phyloP scores from a whole-genome alignment of 1,140 invertebrate genomes.

The Drosophila nigromelanica region DNA sequence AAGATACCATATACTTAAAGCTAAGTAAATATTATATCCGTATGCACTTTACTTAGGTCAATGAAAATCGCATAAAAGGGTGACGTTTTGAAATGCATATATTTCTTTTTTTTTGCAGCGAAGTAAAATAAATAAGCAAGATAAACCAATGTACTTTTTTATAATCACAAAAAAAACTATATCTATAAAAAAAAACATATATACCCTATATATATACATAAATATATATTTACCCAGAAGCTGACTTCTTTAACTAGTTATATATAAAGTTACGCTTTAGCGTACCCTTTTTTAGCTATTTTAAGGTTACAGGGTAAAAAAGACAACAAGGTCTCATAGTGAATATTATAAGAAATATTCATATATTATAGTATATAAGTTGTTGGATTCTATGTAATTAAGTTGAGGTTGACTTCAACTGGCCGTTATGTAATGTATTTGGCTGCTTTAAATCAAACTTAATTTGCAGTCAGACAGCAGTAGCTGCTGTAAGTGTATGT shows the following conservation, averaged over 20 bases:
- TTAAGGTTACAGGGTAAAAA: no score
- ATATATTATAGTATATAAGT: not conserved
- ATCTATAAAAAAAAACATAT: no score
- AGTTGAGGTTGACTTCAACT: conserved; percentile 1
- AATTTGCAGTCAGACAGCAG: conserved; percentile 30
- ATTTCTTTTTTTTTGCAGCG: no score
- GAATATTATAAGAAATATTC: not conserved
- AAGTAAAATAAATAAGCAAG: not conserved
- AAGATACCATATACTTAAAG: not conserved
- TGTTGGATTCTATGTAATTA: conserved; percentile 5
- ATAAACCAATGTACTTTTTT: no score
- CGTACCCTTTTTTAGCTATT: no score
- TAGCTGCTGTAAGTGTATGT: not conserved
- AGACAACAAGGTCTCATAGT: no score
- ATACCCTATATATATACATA: no score
- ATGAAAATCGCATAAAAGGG: not conserved
- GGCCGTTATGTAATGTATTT: conserved; percentile 42
- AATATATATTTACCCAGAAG: no score
- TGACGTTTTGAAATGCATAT: no score
- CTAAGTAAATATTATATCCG: not conserved
- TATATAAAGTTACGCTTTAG: no score
- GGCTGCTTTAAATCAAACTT: conserved; percentile 45
- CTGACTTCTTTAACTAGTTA: no score
- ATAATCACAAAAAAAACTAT: no score
- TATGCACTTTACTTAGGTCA: not conserved